Conservation (phyloP, 2,113 vertebrate genomes). For the Ammospiza caudacuta region DNA sequence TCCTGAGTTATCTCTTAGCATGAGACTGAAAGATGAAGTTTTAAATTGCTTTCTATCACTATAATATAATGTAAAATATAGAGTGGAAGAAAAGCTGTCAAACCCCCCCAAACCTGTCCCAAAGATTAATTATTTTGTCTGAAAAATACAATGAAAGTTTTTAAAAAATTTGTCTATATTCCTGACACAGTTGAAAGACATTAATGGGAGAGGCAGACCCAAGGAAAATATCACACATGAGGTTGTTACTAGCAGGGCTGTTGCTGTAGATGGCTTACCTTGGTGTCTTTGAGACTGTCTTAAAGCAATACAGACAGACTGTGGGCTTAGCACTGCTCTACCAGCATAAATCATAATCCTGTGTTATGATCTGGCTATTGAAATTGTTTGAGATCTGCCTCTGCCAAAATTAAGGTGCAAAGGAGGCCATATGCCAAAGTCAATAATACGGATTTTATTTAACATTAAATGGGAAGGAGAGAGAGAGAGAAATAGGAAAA, state of each 20-base stretch:
- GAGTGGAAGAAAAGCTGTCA: neutral
- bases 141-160: neutral
- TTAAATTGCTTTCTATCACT: neutral
- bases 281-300: neutral
- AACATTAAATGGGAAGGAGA: neutral
- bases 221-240: neutral
- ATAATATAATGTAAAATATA: neutral
- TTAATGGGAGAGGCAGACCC: neutral
- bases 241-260: neutral
- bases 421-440: neutral
- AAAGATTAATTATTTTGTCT: neutral
- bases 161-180: neutral
- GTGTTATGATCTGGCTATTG: rapidly evolving
- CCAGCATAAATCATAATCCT: neutral
- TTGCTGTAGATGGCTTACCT: neutral
- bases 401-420: neutral
- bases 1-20: neutral
- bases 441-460: neutral
- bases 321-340: neutral
- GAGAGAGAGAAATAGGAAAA: neutral
- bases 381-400: neutral
- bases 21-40: neutral
- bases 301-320: neutral
- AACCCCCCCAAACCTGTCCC: neutral
- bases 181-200: neutral